Conservation (phyloP, 2,797 vertebrate species). For the Phylloscopus collybita region DNA sequence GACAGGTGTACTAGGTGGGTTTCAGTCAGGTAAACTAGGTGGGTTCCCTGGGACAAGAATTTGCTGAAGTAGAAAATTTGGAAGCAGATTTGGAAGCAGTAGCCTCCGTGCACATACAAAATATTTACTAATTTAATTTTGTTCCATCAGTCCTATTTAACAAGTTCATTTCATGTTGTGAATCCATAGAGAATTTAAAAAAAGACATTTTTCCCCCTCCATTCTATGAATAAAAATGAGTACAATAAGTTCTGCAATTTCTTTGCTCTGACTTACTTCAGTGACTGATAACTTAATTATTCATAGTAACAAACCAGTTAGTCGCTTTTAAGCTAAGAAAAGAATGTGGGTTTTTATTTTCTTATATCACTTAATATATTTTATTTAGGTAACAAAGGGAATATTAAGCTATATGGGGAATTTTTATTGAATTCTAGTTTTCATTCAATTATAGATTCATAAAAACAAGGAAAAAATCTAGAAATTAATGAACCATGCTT, state of each 20-base stretch:
- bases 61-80: background rate
- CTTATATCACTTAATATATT: background rate
- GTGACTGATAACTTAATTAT: conserved; percentile 4
- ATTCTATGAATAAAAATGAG: background rate
- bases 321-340: background rate
- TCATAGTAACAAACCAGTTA: background rate
- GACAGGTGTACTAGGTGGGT: background rate
- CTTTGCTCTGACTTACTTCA: background rate
- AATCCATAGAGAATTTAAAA: background rate
- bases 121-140: background rate
- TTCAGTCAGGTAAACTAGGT: background rate
- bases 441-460: background rate
- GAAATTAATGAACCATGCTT: conserved; percentile 8
- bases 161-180: background rate
- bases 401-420: background rate
- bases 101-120: background rate
- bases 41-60: background rate
- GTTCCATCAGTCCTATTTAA: background rate
- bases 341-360: background rate
- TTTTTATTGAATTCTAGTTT: background rate
- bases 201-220: background rate
- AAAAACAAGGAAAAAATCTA: background rate
- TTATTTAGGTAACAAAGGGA: conserved; percentile 5
- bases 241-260: background rate
- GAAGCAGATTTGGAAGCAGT: background rate